Evolutionary conservation across 92 coral and sea anemone genomes (phyloP), one percentile per base, ranked within the genome.

Genomic region (Galaxea fascicularis): DNA sequence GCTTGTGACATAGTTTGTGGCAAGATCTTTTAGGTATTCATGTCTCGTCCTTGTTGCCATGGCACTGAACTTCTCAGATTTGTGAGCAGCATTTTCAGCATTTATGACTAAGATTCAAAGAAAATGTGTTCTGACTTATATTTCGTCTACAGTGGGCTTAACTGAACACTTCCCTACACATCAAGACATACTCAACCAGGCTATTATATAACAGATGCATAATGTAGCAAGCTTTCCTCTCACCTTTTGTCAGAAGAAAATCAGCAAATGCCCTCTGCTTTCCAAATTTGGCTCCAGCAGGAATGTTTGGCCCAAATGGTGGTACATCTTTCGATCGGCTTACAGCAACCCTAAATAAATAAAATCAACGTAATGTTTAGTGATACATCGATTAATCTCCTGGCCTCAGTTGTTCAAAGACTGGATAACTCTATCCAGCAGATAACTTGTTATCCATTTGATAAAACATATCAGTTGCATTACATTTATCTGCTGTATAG

Each of bases 21-120:
- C 98, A 58, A 96, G 95, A 73, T 96, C 99, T 88, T 95, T 96
- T 73, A 96, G 93, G 82, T 96, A 96, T 80, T 96, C 99, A 52
- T 92, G 94, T 76, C 99, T 84, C 20, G 99, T 96, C 52, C 99
- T 91, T 49, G 93, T 93, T 68, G 99, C 99, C 99, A 96, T 96
- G 67, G 99, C 98, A 79, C 99, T 95, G 76, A 96, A 96, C 79
- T 96, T 96, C 67, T 96, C 98, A 0, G 99, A 96, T 77, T 96
- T 96, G 90, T 96, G 99, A 29, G 99, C 99, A 18, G 99, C 99
- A 89, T 96, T 96, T 85, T 96, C 99, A 26, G 99, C 99, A 89
- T 96, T 96, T 51, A 96, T 96, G 45, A 96, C 99, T 96, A 47
- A 27, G 65, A 79, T 67, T 71, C 5, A 86, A 7, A 79, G 25